Base-by-base conservation (phyloP, 1,140 invertebrate species). In the Rhagoletis pomonella region DNA sequence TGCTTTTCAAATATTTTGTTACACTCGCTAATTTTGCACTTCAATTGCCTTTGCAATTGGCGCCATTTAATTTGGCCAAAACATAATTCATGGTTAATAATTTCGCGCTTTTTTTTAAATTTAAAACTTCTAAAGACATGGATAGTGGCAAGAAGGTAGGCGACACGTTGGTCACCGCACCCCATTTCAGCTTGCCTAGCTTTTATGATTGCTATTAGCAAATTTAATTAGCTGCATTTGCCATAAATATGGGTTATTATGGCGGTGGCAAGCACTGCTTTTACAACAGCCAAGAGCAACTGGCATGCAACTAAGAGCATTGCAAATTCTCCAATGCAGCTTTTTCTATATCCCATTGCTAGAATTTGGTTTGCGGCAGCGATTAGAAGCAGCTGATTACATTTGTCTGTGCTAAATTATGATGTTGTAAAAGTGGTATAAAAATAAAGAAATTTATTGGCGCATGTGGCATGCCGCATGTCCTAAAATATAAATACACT, bases 151-250 rank as follows among this genome's bases (percentile, higher is more conserved):
- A 3, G 50, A 3, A 17, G 44, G 73, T 3, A 62, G 17, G 73
- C 9, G 19, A n/a, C 7, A 47, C 3, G 44, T 6, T 4, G n/a
- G n/a, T n/a, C 12, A 14, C 73, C n/a, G 44, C 73, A 81, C 73
- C 44, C 44, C 50, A 81, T 10, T 55, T 19, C 73, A 47, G n/a
- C n/a, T 81, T 42, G 47, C 2, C 19, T n/a, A 44, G 47, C n/a
- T 81, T 55, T 81, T 81, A 81, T 55, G 73, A 81, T 9, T n/a
- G 73, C 73, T 81, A 81, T 81, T 81, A 81, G 67, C 73, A 81
- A 50, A 81, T 81, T 81, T 81, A 81, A 81, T 81, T 81, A 81
- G 73, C 73, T 81, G 73, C 73, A 55, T 81, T 81, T 81, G 73
- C 73, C n/a, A 29, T 81, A 55, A 81, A 17, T 55, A 55, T 55